Evolutionary conservation across 2,888 invertebrate species (phyloP).

Genomic region (Andrena camellia): DNA sequence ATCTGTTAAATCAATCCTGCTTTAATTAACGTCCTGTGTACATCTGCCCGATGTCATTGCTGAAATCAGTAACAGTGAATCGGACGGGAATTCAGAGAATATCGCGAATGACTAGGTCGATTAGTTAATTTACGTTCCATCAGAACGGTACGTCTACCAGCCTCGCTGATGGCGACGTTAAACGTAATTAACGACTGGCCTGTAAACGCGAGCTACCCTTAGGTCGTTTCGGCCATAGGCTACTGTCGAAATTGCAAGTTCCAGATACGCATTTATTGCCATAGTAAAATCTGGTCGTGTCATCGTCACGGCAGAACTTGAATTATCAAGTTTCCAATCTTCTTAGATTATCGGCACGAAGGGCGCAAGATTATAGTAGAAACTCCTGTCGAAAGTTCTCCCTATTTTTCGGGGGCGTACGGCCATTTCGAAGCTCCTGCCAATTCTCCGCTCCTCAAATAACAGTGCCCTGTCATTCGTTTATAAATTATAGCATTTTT

Average conservation of each 20-base stretch:
- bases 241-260: conserved; percentile 37
- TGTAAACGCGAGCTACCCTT: conserved; percentile 61
- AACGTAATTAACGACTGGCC: conserved; percentile 72
- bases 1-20: neutral
- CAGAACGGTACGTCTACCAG: conserved; percentile 57
- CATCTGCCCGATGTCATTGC: neutral
- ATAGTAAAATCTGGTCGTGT: neutral
- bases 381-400: neutral
- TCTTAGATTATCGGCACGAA: neutral
- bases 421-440: neutral
- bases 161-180: conserved; percentile 64
- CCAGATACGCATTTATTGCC: conserved; percentile 26
- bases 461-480: neutral
- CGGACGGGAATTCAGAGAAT: conserved; percentile 45
- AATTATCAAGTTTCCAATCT: neutral
- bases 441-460: neutral
- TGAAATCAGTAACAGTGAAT: conserved; percentile 24
- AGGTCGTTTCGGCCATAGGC: conserved; percentile 45
- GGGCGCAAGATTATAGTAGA: neutral
- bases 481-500: neutral
- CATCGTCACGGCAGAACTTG: neutral
- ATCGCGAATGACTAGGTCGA: conserved; percentile 61
- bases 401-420: no score
- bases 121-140: conserved; percentile 74
- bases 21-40: neutral